phyloP scores from a whole-genome alignment of 2,113 vertebrate genomes.

The Rhagologus leucostigma region DNA sequence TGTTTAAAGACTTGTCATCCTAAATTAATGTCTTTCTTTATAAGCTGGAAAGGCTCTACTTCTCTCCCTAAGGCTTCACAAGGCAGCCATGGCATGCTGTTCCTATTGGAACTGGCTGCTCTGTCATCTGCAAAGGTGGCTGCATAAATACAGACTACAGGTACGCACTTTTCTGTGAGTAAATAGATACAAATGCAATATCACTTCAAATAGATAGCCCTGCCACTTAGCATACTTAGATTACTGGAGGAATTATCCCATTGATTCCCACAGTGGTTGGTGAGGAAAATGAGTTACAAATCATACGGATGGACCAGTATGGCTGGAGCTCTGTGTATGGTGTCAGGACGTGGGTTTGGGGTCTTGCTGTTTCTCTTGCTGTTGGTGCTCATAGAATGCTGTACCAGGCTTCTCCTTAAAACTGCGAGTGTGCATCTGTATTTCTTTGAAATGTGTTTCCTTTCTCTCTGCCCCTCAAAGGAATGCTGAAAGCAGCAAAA shows the following conservation, averaged over 20 bases:
- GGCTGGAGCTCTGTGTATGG: background rate
- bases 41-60: background rate
- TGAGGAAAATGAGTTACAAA: background rate
- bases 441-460: background rate
- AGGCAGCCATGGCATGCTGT: background rate
- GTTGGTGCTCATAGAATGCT: background rate
- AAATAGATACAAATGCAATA: background rate
- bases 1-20: background rate
- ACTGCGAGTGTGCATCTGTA: background rate
- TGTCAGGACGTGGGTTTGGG: fast-evolving
- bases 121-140: background rate
- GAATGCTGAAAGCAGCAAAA: background rate
- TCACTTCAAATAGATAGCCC: background rate
- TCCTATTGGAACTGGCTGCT: background rate
- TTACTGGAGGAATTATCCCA: background rate
- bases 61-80: background rate
- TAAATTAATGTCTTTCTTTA: background rate
- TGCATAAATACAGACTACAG: background rate
- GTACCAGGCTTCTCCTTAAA: background rate
- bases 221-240: background rate
- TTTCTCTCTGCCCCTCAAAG: background rate
- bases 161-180: background rate
- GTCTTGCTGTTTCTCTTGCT: background rate
- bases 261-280: background rate
- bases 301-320: background rate